Evolutionary conservation across 1,140 invertebrate species (phyloP).

Genomic region (Lineus longissimus): DNA sequence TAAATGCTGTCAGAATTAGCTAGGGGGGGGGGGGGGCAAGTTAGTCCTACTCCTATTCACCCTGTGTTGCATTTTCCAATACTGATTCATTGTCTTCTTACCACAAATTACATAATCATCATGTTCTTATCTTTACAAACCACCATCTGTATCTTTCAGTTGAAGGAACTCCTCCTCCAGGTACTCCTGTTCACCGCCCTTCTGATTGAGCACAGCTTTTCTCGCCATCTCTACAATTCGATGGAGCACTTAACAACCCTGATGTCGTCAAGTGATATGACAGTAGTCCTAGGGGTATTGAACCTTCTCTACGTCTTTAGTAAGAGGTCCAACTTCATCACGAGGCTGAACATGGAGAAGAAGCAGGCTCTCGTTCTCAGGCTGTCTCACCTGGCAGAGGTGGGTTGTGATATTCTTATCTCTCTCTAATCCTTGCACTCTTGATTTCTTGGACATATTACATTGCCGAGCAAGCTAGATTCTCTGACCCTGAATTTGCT

Average conservation of each 20-base stretch:
- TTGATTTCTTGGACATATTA: neutral
- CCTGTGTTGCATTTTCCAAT: no score
- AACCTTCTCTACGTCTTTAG: conserved; percentile 89
- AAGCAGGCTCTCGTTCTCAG: conserved; percentile 69
- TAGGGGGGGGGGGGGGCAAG: no score
- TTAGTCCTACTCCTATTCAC: no score
- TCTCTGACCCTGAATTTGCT: no score
- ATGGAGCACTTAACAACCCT: conserved; percentile 84
- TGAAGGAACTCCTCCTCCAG: conserved; percentile 72
- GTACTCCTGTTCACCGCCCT: conserved; percentile 80
- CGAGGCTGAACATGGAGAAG: conserved; percentile 71
- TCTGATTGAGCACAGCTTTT: conserved; percentile 87
- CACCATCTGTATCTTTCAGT: conserved; percentile 49
- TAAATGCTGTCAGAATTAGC: no score
- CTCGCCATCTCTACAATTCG: conserved; percentile 83
- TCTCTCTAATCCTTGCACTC: conserved; percentile 1
- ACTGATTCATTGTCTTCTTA: no score
- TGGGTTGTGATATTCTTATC: conserved; percentile 44
- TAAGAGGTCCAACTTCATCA: conserved; percentile 86
- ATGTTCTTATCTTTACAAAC: no score
- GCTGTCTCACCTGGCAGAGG: conserved; percentile 78
- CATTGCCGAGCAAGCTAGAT: neutral
- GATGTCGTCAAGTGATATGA: conserved; percentile 79
- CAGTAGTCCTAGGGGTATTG: conserved; percentile 79
- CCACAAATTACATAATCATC: no score